A percentile compares a stretch with the other conserved stretches of the same genome.
phyloP scores from a whole-genome alignment of 2,888 invertebrate genomes.

The Aspidiotus destructor region DNA sequence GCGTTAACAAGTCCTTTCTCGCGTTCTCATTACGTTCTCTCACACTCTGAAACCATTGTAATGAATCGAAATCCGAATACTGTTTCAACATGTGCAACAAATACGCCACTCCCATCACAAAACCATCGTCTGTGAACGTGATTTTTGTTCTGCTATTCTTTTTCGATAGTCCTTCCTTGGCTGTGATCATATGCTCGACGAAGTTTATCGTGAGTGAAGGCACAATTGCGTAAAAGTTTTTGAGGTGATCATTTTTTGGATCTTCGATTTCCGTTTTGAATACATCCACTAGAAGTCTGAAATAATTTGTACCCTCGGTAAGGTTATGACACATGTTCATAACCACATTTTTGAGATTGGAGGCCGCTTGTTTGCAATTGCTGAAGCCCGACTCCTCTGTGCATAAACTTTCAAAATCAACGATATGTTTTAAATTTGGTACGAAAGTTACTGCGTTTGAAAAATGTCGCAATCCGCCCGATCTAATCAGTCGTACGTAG shows the following conservation, averaged over 20 bases:
- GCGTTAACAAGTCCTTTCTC: constrained; percentile 45
- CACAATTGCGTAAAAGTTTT: constrained; percentile 84
- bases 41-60: constrained; percentile 92
- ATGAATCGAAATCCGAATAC: constrained; percentile 71
- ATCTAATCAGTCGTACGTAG: constrained; percentile 84
- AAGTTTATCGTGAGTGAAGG: constrained; percentile 91
- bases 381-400: constrained; percentile 51
- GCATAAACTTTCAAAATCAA: constrained; percentile 55
- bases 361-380: constrained; percentile 55
- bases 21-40: constrained; percentile 61
- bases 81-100: constrained; percentile 83
- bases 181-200: constrained; percentile 81
- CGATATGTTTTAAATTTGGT: constrained; percentile 61
- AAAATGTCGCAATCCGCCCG: constrained; percentile 86
- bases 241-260: constrained; percentile 57
- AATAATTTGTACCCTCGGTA: constrained; percentile 79
- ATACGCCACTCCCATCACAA: constrained; percentile 85
- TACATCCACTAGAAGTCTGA: constrained; percentile 79
- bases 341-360: constrained; percentile 67
- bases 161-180: constrained; percentile 80
- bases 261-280: constrained; percentile 52
- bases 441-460: constrained; percentile 84
- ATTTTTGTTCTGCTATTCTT: constrained; percentile 68
- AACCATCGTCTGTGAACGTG: constrained; percentile 95
- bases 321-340: constrained; percentile 71